Percentiles rank a stretch among this genome's conserved stretches.
Evolutionary conservation across 2,797 vertebrate genomes (phyloP).

Genomic region (Streptopelia turtur): DNA sequence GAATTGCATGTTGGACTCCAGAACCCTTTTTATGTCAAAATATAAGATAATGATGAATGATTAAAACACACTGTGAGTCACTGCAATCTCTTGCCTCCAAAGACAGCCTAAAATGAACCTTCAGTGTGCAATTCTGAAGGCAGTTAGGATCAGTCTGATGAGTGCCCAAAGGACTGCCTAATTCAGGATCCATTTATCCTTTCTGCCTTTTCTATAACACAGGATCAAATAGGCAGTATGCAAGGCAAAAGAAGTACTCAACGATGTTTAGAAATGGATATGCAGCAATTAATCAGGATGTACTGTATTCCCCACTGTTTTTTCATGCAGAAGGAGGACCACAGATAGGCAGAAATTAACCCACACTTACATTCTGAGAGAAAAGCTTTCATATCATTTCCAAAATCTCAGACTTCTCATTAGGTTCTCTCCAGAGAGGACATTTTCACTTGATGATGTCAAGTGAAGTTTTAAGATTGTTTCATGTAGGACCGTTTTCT

Average conservation of each 20-base stretch:
- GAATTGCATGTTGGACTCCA: not conserved
- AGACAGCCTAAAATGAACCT: not conserved
- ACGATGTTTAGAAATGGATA: not conserved
- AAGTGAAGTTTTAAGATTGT: not conserved
- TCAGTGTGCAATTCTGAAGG: not conserved
- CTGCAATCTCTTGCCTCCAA: not conserved
- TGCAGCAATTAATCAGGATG: not conserved
- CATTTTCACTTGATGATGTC: not conserved
- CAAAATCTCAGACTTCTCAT: not conserved
- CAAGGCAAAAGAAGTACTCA: not conserved
- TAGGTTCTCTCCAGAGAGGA: not conserved
- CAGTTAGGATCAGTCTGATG: not conserved
- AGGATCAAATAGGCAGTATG: not conserved
- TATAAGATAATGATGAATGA: not conserved
- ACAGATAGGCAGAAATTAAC: not conserved
- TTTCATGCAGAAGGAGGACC: not conserved
- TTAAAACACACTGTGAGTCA: not conserved
- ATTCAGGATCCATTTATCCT: not conserved
- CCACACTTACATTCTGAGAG: not conserved
- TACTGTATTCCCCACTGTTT: not conserved
- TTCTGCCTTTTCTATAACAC: not conserved
- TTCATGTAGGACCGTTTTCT: not conserved
- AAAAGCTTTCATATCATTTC: not conserved
- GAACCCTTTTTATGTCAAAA: not conserved
- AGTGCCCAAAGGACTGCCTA: not conserved